Conservation (phyloP, 2,113 vertebrate genomes). For the Dendropsophus ebraccatus region DNA sequence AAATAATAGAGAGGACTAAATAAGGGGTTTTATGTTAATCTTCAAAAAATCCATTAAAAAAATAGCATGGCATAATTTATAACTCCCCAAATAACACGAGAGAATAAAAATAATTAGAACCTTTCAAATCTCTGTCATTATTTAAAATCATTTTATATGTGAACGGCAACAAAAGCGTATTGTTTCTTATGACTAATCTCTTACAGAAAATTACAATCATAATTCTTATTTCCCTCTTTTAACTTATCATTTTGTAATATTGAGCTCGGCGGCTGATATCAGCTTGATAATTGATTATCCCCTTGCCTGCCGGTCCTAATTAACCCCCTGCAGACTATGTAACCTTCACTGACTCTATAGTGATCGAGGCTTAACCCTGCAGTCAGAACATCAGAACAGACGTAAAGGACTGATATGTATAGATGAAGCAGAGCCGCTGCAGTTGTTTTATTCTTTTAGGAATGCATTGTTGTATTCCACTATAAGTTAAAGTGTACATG, state of each 20-base stretch:
- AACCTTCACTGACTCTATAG: not conserved
- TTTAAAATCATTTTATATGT: constrained; percentile 37
- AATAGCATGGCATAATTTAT: constrained; percentile 43
- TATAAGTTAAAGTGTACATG: too few relatives aligned
- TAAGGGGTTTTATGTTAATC: constrained; percentile 55
- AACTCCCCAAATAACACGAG: constrained; percentile 28
- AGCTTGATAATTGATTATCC: constrained; percentile 48
- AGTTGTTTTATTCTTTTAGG: not conserved
- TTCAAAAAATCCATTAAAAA: constrained; percentile 55
- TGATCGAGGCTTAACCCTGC: not conserved
- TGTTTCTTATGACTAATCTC: constrained; percentile 51
- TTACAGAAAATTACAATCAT: constrained; percentile 27
- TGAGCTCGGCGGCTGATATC: constrained; percentile 19
- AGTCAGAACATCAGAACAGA: not conserved
- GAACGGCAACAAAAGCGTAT: constrained; percentile 42
- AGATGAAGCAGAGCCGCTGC: not conserved
- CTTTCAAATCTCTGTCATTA: constrained; percentile 51
- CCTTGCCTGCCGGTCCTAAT: constrained; percentile 30
- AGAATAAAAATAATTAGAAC: constrained; percentile 56
- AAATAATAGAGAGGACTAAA: constrained; percentile 49
- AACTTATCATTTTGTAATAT: constrained; percentile 40
- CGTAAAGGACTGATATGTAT: not conserved
- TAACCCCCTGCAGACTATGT: constrained; percentile 30
- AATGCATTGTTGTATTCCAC: too few relatives aligned
- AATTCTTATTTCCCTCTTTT: constrained; percentile 43